Evolutionary conservation across 2,113 vertebrate species (phyloP).

Genomic region (Ondatra zibethicus): DNA sequence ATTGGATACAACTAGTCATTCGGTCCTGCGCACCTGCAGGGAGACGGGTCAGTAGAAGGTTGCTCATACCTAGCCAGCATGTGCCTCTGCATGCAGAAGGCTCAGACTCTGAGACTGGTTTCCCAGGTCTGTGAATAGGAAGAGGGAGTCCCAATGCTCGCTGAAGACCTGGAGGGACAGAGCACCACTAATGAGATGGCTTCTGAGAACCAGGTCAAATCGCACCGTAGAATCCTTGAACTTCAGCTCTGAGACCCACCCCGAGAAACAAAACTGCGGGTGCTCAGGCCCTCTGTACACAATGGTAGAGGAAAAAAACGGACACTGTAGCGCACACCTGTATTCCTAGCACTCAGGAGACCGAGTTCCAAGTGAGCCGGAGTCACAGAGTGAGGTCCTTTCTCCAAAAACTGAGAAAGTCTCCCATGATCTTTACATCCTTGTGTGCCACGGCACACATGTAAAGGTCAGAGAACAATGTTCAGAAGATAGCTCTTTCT

Average conservation of each 20-base stretch:
- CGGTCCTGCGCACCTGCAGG: not conserved
- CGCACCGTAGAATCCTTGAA: no score
- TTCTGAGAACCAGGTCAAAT: slow-evolving; percentile 35
- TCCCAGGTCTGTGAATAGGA: not conserved
- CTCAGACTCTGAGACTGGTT: not conserved
- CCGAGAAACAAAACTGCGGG: not conserved
- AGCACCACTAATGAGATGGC: not conserved
- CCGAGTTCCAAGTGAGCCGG: not conserved
- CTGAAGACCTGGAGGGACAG: slow-evolving; percentile 27
- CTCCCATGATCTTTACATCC: not conserved
- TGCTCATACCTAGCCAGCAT: not conserved
- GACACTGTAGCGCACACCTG: not conserved
- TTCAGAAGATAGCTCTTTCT: not conserved
- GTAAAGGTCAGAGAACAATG: not conserved
- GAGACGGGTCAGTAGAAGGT: not conserved
- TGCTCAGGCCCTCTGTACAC: not conserved
- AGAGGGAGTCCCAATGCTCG: not conserved
- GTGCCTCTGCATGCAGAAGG: not conserved
- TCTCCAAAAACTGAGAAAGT: not conserved
- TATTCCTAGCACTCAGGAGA: not conserved
- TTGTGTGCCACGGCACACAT: not conserved
- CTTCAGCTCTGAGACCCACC: not conserved
- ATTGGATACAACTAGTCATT: not conserved
- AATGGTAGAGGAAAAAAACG: not conserved
- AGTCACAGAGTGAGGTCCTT: not conserved